These are phyloP conservation scores for Pristionchus pacificus DNA, from an alignment of 1,140 invertebrate species.

Conservation along the genomic window DNA sequence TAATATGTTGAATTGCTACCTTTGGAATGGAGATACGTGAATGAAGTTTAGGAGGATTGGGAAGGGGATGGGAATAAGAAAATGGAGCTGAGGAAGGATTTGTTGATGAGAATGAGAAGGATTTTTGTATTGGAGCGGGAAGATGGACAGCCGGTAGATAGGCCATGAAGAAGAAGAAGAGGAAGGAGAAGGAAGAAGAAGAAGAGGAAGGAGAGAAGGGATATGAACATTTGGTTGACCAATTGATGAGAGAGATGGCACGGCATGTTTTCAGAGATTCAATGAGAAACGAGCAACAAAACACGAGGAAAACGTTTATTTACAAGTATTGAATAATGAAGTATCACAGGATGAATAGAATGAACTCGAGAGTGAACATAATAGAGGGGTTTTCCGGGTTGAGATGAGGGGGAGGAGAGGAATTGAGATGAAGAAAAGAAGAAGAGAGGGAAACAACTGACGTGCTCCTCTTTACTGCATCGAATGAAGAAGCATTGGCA, in stretches of 20 bases:
- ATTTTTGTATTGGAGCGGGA: background rate
- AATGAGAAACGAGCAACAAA: no score
- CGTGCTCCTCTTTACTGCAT: background rate
- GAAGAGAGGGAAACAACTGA: background rate
- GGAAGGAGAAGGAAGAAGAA: background rate
- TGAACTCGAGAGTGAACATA: background rate
- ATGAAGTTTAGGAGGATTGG: background rate
- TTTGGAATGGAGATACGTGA: background rate
- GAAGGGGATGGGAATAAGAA: background rate
- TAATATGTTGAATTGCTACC: no score
- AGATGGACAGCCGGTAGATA: background rate
- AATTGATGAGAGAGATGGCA: background rate
- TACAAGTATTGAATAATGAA: background rate
- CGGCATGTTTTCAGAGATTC: no score
- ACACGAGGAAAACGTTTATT: background rate
- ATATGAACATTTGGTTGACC: no score
- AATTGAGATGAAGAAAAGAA: background rate
- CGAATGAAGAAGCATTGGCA: no score
- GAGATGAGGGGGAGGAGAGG: background rate
- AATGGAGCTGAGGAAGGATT: no score
- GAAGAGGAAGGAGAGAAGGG: background rate
- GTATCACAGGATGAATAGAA: background rate
- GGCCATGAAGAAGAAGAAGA: background rate
- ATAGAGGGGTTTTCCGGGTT: background rate
- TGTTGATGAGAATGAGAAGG: background rate